phyloP scores from a whole-genome alignment of 2,113 vertebrate genomes.

The Anser cygnoides region DNA sequence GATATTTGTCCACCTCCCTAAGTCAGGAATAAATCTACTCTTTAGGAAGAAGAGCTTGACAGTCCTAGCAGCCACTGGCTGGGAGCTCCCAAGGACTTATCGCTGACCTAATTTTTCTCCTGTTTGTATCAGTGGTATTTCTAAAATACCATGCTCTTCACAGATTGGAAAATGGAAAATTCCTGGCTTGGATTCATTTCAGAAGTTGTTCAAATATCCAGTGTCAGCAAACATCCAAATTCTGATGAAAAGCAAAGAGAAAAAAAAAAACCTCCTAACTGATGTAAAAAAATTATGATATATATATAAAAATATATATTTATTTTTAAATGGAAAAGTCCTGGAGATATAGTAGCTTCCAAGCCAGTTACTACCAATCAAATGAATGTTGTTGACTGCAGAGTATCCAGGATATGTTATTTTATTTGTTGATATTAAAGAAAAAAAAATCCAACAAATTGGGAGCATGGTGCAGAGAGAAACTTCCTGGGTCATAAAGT shows the following conservation, averaged over 20 bases:
- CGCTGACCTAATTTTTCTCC: accelerated
- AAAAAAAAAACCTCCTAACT: not conserved
- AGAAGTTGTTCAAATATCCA: not conserved
- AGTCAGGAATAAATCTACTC: not conserved
- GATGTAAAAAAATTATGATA: not conserved
- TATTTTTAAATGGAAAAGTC: not conserved
- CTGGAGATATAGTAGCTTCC: not conserved
- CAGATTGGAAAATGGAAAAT: not conserved
- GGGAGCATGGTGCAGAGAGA: not conserved
- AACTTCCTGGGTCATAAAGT: conserved; percentile 51
- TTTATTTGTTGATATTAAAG: conserved; percentile 35
- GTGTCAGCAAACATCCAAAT: not conserved
- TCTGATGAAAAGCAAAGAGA: not conserved
- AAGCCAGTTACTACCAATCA: not conserved
- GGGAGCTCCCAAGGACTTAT: not conserved
- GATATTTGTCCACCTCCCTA: not conserved
- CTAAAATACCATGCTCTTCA: not conserved
- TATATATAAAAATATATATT: not conserved
- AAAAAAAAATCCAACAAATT: not conserved
- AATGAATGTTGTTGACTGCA: not conserved
- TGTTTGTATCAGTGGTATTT: not conserved
- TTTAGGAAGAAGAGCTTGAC: not conserved
- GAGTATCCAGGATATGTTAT: not conserved
- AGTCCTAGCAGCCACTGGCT: not conserved
- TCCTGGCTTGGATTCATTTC: not conserved